Base-by-base conservation (phyloP, 92 coral and sea anemone species). In the Zoanthus sociatus region DNA sequence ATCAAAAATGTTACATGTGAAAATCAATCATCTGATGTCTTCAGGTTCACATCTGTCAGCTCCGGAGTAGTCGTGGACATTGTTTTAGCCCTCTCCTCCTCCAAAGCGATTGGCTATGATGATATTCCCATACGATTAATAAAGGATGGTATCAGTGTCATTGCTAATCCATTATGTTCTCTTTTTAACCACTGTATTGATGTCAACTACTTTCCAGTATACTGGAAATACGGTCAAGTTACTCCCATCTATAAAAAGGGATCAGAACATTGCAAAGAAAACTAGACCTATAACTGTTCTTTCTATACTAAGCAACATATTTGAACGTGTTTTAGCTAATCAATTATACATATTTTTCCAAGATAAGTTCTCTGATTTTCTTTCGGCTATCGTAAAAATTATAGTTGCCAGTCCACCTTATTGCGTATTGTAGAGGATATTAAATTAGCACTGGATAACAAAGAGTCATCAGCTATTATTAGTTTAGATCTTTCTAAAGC, bases 231-330 rank as follows among this genome's bases (percentile, higher is more conserved):
- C 42, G 88, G 88, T 77, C 91, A 83, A 75, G 73, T 88, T 73
- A 88, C 88, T 71, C 91, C 88, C 33, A 77, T 83, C 33, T 74
- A 63, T 30, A 73, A 83, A 74, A 83, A 74, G 15, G 88, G 84
- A 37, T 53, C 67, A 81, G 88, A 88, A 88, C 54, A 82, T 73
- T 82, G 74, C 50, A 88, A 83, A 55, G 67, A 71, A 60, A 88
- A 88, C 76, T 88, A 75, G 91, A 84, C 91, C 91, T 73, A 83
- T 88, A 72, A 82, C 91, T 82, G 76, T 63, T 63, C 69, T 63
- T 63, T 63, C 69, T 63, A 63, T 63, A 63, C 30, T 63, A 63
- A 63, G 69, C 69, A 63, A 63, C 30, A 63, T 18, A 71, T 78
- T 47, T 30, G 84, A 78, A 78, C 66, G 84, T 33, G 70, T 78